Base-by-base conservation (phyloP, 2,888 invertebrate species). In the Dinocampus coccinellae region DNA sequence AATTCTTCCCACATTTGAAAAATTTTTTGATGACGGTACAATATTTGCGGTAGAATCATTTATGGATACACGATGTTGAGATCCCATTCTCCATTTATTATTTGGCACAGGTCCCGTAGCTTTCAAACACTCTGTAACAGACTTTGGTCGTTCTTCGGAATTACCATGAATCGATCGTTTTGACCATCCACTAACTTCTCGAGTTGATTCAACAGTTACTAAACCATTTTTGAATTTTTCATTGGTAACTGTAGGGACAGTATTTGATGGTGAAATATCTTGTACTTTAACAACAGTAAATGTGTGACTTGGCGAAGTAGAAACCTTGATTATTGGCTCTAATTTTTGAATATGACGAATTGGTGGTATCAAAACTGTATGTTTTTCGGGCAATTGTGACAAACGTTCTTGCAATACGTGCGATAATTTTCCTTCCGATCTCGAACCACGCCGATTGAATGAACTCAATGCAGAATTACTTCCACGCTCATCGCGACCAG, bases 341-440 rank as follows among this genome's bases (percentile, higher is more conserved):
- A 68, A 73, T 69, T 77, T 61, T 61, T 77, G 78, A 20, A 76
- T 77, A 33, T 77, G 77, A n/a, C 77, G 75, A 13, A 78, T 53
- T 20, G 79, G 34, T 2, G 77, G 69, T 70, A 83, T 84, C n/a
- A 75, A 75, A 11, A 73, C 77, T 7, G 90, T 88, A 64, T 89
- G 90, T 83, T 92, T 92, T 78, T 92, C 92, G 10, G 90, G 89
- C 72, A 91, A 89, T 74, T 91, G 90, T 10, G 90, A 89, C 39
- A 90, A 85, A 63, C 90, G 88, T 78, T 92, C 93, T 80, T 93
- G 93, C 61, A 93, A 87, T 10, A 92, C 88, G 78, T 91, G 88
- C 80, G 94, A 94, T 75, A 95, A 88, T 69, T 94, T 92, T 1
- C 95, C 94, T 87, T 95, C 95, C 3, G 94, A 94, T 76, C 94